Evolutionary conservation across 2,113 vertebrate species (phyloP).

Genomic region (Myodes glareolus): DNA sequence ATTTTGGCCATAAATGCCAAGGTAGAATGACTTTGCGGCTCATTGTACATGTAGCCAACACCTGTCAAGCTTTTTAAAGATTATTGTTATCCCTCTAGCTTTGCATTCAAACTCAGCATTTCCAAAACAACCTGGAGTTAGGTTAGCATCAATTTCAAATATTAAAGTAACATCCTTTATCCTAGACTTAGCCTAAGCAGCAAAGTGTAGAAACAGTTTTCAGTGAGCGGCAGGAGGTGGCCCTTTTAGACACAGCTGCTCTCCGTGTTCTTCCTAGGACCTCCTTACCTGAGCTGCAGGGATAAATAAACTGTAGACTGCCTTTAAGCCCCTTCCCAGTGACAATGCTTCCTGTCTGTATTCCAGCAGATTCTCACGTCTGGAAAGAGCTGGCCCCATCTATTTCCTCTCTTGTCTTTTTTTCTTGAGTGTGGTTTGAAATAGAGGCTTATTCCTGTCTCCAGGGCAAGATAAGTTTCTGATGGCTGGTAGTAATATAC

Average conservation of each 20-base stretch:
- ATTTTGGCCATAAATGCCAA: neutral
- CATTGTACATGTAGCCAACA: neutral
- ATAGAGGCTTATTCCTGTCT: neutral
- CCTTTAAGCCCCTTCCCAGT: neutral
- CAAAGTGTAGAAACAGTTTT: neutral
- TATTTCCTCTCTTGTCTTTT: neutral
- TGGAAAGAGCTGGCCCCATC: neutral
- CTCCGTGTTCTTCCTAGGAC: neutral
- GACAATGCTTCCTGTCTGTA: neutral
- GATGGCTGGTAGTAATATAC: neutral
- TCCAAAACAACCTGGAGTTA: neutral
- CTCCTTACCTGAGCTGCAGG: neutral
- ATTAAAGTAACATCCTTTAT: neutral
- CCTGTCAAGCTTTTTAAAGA: neutral
- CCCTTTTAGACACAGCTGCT: neutral
- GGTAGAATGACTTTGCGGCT: neutral
- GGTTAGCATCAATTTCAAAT: neutral
- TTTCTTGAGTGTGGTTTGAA: constrained; percentile 40
- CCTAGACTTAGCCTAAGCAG: neutral
- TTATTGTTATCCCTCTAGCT: neutral
- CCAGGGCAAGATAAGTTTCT: constrained; percentile 11
- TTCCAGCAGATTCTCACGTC: neutral
- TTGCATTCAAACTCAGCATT: neutral
- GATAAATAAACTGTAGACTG: neutral
- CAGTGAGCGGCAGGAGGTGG: too few species aligned